These are phyloP conservation scores for Strix aluco DNA, from an alignment of 2,113 vertebrate species.

Conservation along the genomic window DNA sequence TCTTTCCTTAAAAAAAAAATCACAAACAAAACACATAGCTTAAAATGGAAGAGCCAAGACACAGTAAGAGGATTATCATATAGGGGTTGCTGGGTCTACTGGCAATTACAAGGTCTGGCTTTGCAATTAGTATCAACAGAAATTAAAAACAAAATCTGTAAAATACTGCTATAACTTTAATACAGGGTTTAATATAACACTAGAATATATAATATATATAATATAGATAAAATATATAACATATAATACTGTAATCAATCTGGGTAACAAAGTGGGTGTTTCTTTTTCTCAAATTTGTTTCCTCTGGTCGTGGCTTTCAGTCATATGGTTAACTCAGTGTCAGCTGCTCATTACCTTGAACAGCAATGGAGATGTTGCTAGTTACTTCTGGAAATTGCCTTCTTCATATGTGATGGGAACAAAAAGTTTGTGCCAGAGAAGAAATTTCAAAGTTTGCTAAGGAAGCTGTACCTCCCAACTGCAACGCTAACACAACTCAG, in stretches of 20 bases:
- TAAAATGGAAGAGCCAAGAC: background rate
- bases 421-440: background rate
- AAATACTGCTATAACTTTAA: slow-evolving; percentile 6
- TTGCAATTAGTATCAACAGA: slow-evolving; percentile 1
- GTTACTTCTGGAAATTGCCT: background rate
- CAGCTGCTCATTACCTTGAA: slow-evolving; percentile 2
- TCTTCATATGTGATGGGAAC: background rate
- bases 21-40: background rate
- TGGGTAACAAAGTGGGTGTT: background rate
- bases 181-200: background rate
- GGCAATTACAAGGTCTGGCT: slow-evolving; percentile 14
- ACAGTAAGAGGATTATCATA: slow-evolving; percentile 5
- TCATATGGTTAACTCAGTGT: background rate
- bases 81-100: background rate
- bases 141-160: background rate
- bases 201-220: background rate
- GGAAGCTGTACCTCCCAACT: background rate
- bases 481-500: background rate
- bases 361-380: background rate
- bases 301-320: background rate
- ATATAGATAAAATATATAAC: no score
- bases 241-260: background rate
- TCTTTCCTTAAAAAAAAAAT: background rate
- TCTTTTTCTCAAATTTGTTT: background rate
- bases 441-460: background rate